Evolutionary conservation across 1,140 invertebrate genomes (phyloP).

Genomic region (Meloidogyne chitwoodi): DNA sequence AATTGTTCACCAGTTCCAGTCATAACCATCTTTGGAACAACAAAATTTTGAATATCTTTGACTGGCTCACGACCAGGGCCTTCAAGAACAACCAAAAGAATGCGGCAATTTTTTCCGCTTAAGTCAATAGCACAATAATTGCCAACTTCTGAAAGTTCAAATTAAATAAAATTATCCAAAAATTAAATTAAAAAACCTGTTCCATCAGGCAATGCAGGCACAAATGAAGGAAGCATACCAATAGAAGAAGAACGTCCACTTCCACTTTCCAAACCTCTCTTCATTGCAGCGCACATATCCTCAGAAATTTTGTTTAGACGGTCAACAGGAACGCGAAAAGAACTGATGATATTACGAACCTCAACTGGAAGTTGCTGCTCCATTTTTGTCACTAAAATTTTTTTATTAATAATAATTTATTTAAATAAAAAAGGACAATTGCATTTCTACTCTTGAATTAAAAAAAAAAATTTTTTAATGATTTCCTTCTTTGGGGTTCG

Average conservation of each 20-base stretch:
- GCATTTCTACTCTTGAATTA: neutral
- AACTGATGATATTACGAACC: neutral
- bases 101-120: constrained; percentile 56
- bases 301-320: neutral
- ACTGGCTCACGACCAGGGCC: constrained; percentile 44
- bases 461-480: neutral
- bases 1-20: constrained; percentile 59
- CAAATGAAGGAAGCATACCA: constrained; percentile 57
- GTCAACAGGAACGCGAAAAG: neutral
- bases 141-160: constrained; percentile 47
- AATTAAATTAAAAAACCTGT: constrained; percentile 38
- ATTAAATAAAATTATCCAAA: neutral
- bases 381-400: neutral
- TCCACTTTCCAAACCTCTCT: neutral
- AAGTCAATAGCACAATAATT: constrained; percentile 60
- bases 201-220: constrained; percentile 54
- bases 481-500: no score
- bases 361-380: neutral
- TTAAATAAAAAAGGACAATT: no score
- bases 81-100: constrained; percentile 47
- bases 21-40: constrained; percentile 56
- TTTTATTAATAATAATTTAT: neutral
- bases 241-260: constrained; percentile 25
- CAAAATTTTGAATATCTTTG: constrained; percentile 49
- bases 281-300: neutral